Evolutionary conservation across 2,113 vertebrate genomes (phyloP).

Genomic region (Alexandromys fortis): DNA sequence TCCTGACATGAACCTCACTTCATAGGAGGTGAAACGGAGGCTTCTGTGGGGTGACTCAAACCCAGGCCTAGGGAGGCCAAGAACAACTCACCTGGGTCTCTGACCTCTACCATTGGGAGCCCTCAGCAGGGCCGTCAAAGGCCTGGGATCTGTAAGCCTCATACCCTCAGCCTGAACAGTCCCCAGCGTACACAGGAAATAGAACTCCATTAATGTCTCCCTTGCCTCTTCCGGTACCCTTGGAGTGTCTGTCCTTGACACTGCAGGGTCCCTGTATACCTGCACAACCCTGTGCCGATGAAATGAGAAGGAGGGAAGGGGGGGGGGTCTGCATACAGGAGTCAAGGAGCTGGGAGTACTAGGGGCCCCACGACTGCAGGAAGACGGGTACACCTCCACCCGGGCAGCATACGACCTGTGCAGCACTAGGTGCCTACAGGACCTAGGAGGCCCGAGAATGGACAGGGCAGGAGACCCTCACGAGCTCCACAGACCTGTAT

Average conservation of each 20-base stretch:
- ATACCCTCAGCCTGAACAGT: no score
- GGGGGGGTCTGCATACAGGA: neutral
- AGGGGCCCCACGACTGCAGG: fast-evolving
- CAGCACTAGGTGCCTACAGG: neutral
- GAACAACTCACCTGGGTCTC: neutral
- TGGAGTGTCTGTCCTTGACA: neutral
- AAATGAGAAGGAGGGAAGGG: neutral
- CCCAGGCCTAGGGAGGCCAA: fast-evolving
- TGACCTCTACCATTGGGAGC: neutral
- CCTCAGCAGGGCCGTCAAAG: neutral
- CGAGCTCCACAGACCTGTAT: no score
- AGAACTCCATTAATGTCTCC: neutral
- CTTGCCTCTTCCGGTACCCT: neutral
- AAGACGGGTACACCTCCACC: fast-evolving
- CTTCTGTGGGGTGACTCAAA: neutral
- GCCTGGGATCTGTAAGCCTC: neutral
- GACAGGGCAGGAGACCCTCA: fast-evolving
- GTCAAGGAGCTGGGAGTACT: fast-evolving
- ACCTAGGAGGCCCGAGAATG: fast-evolving
- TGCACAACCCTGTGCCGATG: fast-evolving
- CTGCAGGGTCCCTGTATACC: fast-evolving
- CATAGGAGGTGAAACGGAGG: neutral
- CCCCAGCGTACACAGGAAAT: neutral
- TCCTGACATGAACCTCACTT: fast-evolving
- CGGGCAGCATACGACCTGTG: neutral